Evolutionary conservation across 2,113 vertebrate genomes (phyloP).

Genomic region (Tupaia tana): DNA sequence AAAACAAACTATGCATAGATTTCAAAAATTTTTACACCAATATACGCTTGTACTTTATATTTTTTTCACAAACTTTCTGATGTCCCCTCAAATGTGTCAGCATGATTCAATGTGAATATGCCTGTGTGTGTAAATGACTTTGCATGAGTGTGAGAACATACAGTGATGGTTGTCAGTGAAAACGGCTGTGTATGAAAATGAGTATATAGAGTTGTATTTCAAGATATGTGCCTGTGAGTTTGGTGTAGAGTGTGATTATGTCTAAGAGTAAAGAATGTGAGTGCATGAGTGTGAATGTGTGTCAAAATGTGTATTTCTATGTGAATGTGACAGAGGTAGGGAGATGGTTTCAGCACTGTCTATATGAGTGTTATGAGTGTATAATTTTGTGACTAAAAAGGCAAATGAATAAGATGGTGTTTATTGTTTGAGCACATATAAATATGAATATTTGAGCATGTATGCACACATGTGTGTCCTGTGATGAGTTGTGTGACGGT

Average conservation of each 20-base stretch:
- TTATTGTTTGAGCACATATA: neutral
- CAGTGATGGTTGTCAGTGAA: neutral
- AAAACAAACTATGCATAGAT: no score
- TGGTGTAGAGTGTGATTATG: neutral
- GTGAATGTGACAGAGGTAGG: neutral
- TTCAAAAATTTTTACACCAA: no score
- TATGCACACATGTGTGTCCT: neutral
- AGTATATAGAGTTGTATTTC: neutral
- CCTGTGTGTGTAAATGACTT: neutral
- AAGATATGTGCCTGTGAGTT: neutral
- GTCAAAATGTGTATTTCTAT: neutral
- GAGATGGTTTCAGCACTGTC: neutral
- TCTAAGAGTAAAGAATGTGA: neutral
- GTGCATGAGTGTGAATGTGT: neutral
- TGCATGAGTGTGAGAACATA: neutral
- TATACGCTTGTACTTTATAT: no score
- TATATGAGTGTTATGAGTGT: neutral
- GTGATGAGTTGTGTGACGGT: neutral
- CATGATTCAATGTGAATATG: neutral
- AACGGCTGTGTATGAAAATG: neutral
- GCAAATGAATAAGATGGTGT: neutral
- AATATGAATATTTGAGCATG: neutral
- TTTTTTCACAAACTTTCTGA: no score
- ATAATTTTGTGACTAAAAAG: neutral
- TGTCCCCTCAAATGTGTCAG: neutral